A percentile compares a stretch with the other conserved stretches of the same genome.
Conservation (phyloP, 2,797 vertebrate species). For the Phoxinus dragarum region DNA sequence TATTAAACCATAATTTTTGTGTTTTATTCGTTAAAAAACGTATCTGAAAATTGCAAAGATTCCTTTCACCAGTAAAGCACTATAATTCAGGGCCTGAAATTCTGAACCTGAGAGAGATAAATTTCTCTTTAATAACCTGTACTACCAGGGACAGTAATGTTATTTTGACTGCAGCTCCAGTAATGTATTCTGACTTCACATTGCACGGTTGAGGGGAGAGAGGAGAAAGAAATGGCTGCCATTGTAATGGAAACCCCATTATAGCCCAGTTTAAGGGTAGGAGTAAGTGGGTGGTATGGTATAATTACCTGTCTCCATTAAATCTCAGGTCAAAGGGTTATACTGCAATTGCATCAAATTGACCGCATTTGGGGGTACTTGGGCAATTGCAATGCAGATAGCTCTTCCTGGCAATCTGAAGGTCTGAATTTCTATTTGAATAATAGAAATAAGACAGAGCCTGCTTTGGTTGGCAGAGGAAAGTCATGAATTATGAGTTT, state of each 20-base stretch:
- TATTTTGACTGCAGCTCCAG: constrained; percentile 57
- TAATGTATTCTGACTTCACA: constrained; percentile 61
- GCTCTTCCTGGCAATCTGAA: constrained; percentile 53
- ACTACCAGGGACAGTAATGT: constrained; percentile 55
- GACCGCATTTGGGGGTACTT: constrained; percentile 57
- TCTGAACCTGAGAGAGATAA: constrained; percentile 37
- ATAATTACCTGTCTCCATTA: constrained; percentile 62
- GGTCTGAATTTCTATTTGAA: constrained; percentile 49
- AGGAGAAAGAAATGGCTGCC: constrained; percentile 56
- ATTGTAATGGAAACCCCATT: constrained; percentile 64
- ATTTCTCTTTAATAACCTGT: constrained; percentile 53
- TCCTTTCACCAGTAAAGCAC: constrained; percentile 29
- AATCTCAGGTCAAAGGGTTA: constrained; percentile 54
- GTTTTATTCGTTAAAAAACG: not conserved
- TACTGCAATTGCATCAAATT: constrained; percentile 64
- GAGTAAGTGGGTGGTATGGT: constrained; percentile 60
- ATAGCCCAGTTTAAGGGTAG: constrained; percentile 59
- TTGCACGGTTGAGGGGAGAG: constrained; percentile 51
- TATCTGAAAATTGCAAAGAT: not conserved
- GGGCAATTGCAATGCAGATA: constrained; percentile 61
- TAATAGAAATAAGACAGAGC: constrained; percentile 30
- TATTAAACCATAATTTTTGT: not conserved
- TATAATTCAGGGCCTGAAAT: not conserved
- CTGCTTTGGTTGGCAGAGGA: constrained; percentile 16
- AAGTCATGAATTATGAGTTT: not conserved